Percentiles rank a stretch among this genome's conserved stretches.
These are phyloP conservation scores for Leptinotarsa lineolata DNA, from an alignment of 1,140 invertebrate genomes.

Conservation along the genomic window DNA sequence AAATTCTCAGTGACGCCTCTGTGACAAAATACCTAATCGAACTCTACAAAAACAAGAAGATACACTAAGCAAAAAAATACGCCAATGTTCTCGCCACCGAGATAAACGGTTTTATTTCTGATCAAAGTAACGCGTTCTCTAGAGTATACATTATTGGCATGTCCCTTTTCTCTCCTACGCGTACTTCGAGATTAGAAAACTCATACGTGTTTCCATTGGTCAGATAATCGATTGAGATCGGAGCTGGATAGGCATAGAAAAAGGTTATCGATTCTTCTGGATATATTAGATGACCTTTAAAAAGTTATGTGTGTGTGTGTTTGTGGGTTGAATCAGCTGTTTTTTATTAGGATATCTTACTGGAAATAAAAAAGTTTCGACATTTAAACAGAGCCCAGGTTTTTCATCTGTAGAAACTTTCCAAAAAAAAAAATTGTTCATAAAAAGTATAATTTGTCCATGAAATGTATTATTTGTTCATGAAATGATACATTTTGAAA, in stretches of 20 bases:
- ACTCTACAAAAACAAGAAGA: neutral
- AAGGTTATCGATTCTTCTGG: neutral
- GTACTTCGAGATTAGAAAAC: conserved; percentile 8
- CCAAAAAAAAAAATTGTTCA: no score
- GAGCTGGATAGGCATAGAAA: neutral
- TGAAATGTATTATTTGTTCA: no score
- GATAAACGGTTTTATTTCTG: conserved; percentile 1
- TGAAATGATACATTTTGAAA: no score
- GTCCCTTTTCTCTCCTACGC: neutral
- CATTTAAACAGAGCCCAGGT: no score
- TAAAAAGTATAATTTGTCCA: no score
- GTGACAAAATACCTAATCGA: neutral
- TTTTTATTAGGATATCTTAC: neutral
- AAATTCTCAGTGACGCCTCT: neutral
- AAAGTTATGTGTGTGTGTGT: neutral
- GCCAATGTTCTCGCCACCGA: neutral
- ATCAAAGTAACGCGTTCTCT: neutral
- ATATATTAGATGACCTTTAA: neutral
- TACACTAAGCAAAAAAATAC: neutral
- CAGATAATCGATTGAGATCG: neutral
- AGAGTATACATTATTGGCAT: conserved; percentile 6
- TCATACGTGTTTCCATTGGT: neutral
- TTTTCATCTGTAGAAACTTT: no score
- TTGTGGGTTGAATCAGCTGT: neutral
- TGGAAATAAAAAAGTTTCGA: neutral